Percentiles rank a stretch among this genome's conserved stretches.
These are phyloP conservation scores for Caenorhabditis drosophilae DNA, from an alignment of 2,888 invertebrate species.

Conservation along the genomic window DNA sequence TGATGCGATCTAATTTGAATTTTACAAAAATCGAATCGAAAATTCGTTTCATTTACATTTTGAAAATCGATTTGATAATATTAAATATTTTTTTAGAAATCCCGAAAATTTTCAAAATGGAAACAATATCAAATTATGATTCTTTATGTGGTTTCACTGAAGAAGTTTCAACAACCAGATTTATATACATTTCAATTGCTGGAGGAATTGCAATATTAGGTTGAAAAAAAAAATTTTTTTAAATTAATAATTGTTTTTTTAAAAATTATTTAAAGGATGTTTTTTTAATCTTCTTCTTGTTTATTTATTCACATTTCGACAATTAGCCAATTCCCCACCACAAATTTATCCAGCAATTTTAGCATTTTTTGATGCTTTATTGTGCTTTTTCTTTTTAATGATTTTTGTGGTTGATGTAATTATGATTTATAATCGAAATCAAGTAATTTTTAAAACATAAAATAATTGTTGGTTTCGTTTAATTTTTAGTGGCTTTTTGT, in stretches of 20 bases:
- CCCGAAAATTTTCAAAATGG: too few relatives aligned
- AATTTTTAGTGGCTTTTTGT: conserved; percentile 51
- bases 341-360: conserved; percentile 57
- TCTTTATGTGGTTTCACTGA: conserved; percentile 56
- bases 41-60: too few relatives aligned
- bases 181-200: conserved; percentile 47
- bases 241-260: conserved; percentile 1
- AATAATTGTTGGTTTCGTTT: background rate
- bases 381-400: conserved; percentile 55
- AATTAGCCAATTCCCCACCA: conserved; percentile 48
- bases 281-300: conserved; percentile 48
- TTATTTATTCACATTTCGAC: conserved; percentile 49
- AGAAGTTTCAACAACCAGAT: conserved; percentile 43
- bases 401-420: conserved; percentile 59
- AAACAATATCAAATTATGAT: too few relatives aligned
- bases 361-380: conserved; percentile 48
- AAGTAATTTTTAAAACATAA: conserved; percentile 26
- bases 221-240: conserved; percentile 6
- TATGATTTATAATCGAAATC: conserved; percentile 50
- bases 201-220: conserved; percentile 34
- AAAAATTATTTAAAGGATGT: conserved; percentile 25
- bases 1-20: too few relatives aligned
- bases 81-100: too few relatives aligned
- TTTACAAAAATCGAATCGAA: too few relatives aligned
- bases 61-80: too few relatives aligned